Conservation (phyloP, 2,797 vertebrate species). For the Streptopelia turtur region DNA sequence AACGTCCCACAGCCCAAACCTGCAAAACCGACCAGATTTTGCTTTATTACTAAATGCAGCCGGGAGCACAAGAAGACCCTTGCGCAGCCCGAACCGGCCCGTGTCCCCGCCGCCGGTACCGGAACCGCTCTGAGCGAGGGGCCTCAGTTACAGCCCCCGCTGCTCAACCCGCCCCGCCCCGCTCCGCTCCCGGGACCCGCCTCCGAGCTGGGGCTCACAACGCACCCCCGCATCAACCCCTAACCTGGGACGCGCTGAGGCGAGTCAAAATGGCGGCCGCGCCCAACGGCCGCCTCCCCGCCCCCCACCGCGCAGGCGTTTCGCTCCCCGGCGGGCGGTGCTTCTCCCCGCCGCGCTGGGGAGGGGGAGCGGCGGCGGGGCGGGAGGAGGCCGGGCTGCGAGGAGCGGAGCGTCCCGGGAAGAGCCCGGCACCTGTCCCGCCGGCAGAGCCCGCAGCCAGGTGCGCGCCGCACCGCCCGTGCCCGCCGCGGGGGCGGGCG, state of each 20-base stretch:
- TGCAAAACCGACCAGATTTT: fast-evolving
- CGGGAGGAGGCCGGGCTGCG: not conserved
- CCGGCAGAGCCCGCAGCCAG: not conserved
- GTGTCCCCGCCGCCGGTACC: no score
- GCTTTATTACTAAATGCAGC: not conserved
- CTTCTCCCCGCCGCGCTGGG: not conserved
- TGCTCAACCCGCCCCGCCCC: fast-evolving
- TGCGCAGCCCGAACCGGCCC: no score
- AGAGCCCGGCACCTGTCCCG: not conserved
- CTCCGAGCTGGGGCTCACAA: fast-evolving
- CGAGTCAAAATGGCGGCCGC: not conserved
- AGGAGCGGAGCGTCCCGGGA: not conserved
- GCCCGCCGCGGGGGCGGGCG: not conserved
- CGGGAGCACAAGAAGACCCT: fast-evolving
- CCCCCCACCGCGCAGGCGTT: slow-evolving; percentile 19
- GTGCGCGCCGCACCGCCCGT: not conserved
- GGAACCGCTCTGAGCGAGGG: fast-evolving
- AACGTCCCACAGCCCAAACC: no score
- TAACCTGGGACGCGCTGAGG: fast-evolving
- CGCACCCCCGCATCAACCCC: fast-evolving
- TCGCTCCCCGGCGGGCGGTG: not conserved
- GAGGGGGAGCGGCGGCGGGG: not conserved
- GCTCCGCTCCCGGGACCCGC: fast-evolving
- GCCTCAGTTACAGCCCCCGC: not conserved
- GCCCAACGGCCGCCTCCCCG: not conserved